Evolutionary conservation across 2,888 invertebrate species (phyloP), one percentile per base, ranked within the genome.

Genomic region (Calameuta pallipes): DNA sequence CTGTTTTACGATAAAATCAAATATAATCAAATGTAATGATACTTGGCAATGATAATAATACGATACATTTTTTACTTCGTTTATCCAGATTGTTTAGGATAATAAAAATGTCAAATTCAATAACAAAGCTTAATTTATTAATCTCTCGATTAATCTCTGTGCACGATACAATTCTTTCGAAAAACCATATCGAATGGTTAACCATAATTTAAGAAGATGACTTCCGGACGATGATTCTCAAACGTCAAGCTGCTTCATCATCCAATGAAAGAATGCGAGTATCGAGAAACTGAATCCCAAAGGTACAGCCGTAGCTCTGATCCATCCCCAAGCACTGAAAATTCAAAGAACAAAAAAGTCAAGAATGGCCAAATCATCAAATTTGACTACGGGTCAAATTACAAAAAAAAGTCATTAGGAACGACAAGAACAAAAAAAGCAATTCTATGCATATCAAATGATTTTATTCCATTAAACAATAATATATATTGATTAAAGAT

Each of bases 251-350:
- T 96, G 95, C 80, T 93, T 93, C 89, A 96, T 95, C 92, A 96
- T 95, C 93, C 95, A 96, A 85, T 96, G 96, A 87, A 97, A 96
- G 87, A 96, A 94, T 69, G 93, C 94, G 79, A 97, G 92, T 79
- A 97, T 94, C 0, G 94, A 93, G 86, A 97, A 95, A 0, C 97
- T 97, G 92, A 96, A 96, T 75, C 94, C 93, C n/a, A 97, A 91
- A n/a, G 97, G 97, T 77, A 96, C 93, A 30, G 94, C 94, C 4
- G 96, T 95, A 13, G 96, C 96, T 91, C 94, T 95, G 79, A 96
- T 92, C 96, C 96, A 96, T 77, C 94, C 94, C 94, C 95, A 94
- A 30, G 96, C 88, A 87, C 96, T 96, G 92, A 1, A 85, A 85
- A 79, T 71, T 31, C 12, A 71, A 71, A 71, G 15, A 71, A 4